Evolutionary conservation across 2,888 invertebrate species (phyloP), one percentile per base, ranked within the genome.

Genomic region (Cataglyphis cursor): DNA sequence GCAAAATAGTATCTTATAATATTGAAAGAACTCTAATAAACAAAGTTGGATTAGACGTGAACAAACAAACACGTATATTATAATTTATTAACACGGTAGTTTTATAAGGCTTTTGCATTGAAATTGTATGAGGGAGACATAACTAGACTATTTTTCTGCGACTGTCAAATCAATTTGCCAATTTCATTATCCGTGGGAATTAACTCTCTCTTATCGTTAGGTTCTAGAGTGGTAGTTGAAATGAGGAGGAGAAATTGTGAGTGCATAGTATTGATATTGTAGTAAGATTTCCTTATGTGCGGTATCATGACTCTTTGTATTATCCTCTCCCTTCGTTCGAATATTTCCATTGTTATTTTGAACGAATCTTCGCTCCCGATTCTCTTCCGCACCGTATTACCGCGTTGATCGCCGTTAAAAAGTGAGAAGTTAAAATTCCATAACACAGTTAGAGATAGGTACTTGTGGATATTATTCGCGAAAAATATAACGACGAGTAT

Each of bases 71-170:
- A 5, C 41, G 15, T n/a, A 21, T 31, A 57, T 64, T 51, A 75
- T 78, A 78, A 78, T 70, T 78, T 78, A 78, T 70, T 59, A 35
- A 78, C 31, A 21, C 12, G 6, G 35, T 70, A 70, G 59, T 78
- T 78, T 78, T 59, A 24, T 31, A 18, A 70, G 31, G 24, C 18
- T 18, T 54, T 59, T 57, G 15, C 31, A 31, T 57, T 44, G 59
- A 72, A 59, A 65, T 15, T 44, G 21, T 24, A 15, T 44, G 21
- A 57, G 2, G 8, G 12, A 41, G 10, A n/a, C 8, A 48, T 38
- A 21, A 68, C 51, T 64, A 51, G 15, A 6, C 8, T 15, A 18
- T 38, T 21, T 57, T 57, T 24, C 18, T 62, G 4, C 6, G 31
- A 74, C 21, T 35, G 6, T 61, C 31, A 10, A 59, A 21, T 31